Evolutionary conservation across 2,113 vertebrate genomes (phyloP).

Genomic region (Myotis lucifugus): DNA sequence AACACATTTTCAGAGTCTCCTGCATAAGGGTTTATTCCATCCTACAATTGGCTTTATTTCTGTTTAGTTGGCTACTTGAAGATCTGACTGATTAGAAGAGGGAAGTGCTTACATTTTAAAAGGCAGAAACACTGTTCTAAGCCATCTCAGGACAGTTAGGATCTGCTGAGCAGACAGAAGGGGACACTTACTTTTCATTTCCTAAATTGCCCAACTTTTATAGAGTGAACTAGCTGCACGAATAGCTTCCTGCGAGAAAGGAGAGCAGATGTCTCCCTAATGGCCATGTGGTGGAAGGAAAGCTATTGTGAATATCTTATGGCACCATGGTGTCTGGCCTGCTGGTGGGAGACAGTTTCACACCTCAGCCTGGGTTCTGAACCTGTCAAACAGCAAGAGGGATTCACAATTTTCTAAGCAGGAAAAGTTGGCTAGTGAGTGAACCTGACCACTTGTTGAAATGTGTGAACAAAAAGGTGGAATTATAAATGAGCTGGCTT

Average conservation of each 20-base stretch:
- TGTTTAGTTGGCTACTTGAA: neutral
- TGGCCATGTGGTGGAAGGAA: neutral
- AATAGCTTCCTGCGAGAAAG: slow-evolving; percentile 11
- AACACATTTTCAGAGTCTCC: neutral
- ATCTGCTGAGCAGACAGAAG: neutral
- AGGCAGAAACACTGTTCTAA: neutral
- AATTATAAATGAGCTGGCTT: neutral
- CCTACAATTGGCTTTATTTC: slow-evolving; percentile 4
- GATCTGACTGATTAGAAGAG: neutral
- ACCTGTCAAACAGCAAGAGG: neutral
- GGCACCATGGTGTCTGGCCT: neutral
- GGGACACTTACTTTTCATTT: neutral
- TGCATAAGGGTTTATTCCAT: neutral
- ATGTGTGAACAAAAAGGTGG: neutral
- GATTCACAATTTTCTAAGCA: neutral
- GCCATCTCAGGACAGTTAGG: neutral
- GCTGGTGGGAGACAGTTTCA: neutral
- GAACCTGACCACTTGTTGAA: slow-evolving; percentile 37
- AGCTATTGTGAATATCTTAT: neutral
- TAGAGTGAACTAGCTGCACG: slow-evolving; percentile 10
- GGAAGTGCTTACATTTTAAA: neutral
- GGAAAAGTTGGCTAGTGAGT: neutral
- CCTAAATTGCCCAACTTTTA: neutral
- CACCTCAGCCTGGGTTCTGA: neutral
- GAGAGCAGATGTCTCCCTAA: neutral